Evolutionary conservation across 2,113 vertebrate species (phyloP), one percentile per base, ranked within the genome.

Genomic region (Toxotes jaculatrix): DNA sequence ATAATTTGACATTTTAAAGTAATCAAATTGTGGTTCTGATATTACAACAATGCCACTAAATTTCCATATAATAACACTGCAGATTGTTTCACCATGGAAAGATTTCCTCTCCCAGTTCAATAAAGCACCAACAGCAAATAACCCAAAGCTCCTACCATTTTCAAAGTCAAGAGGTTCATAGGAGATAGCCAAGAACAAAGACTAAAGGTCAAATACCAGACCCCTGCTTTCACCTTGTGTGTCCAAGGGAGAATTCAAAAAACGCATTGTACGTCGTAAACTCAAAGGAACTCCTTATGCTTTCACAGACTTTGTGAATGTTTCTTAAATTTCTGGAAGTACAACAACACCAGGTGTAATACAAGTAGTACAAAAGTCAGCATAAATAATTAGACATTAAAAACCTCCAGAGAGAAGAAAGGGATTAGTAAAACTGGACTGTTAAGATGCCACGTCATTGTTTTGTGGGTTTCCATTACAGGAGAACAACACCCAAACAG

Each of bases 181-280:
- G 32, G 53, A 83, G 73, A 85, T 76, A 68, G 31, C 23, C 14
- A 4, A 67, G 67, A 83, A 56, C 72, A 83, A 85, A 89, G 78
- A 64, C 34, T 32, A 81, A 86, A 86, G 86, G 82, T 87, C 84
- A 88, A 86, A 89, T 82, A 77, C 84, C 80, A 66, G 65, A 83
- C n/a, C 27, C 47, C 34, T 40, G 19, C 51, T 69, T 70, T 72
- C 43, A 77, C 53, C 64, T 83, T 40, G 4, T 14, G 23, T 45
- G 73, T 49, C 45, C 7, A 55, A 36, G 7, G 36, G 16, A 56
- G 17, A 60, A 59, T 32, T 4, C 9, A 73, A 51, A 81, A 67
- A 23, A 36, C 59, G 5, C n/a, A 43, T 9, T 19, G 17, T 45
- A 27, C 45, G 36, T 19, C 2, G 36, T 34, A 10, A n/a, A 57